Base-by-base conservation (phyloP, 2,113 vertebrate species). In the Paradoxurus hermaphroditus region DNA sequence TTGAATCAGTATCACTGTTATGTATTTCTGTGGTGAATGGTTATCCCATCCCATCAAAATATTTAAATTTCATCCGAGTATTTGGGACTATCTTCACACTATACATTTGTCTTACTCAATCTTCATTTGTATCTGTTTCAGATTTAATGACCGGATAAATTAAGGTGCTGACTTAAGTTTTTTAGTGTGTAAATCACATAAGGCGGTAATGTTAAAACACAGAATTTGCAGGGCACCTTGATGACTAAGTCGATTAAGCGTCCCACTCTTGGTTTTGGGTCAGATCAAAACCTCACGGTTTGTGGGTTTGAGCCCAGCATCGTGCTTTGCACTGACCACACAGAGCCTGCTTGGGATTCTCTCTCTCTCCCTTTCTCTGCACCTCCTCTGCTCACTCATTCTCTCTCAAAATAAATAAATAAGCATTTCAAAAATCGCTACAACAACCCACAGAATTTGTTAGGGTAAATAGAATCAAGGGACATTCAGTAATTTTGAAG, bases 11-110 rank as follows among this genome's bases (percentile, higher is more conserved):
- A 67, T 21, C 46, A 23, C 81, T 94, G 10, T 94, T 88, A 89
- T 21, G 2, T 78, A 72, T 59, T 95, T 81, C 46, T 90, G 3
- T 89, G 19, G n/a, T 68, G 23, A 90, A 44, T 91, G n/a, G 16
- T 79, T 82, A 8, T 78, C 4, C 39, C 39, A 11, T 59, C 59
- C 39, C 31, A 62, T 93, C 46, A 91, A 67, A 92, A 72, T 67
- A 63, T 94, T 94, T 81, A 79, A 95, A 72, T 65, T 23, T 29
- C 53, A 46, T 90, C 19, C 81, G 83, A 96, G 82, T 85, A 63
- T 62, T 90, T 93, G 86, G 70, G 19, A 86, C 39, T 91, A 7
- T 25, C 25, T 62, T 91, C 21, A 93, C 34, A 91, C 4, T 78
- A 46, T 96, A 4, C 21, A 31, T 79, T 91, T 94, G 15, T 86